Evolutionary conservation across 2,113 vertebrate genomes (phyloP).

Genomic region (Columba livia): DNA sequence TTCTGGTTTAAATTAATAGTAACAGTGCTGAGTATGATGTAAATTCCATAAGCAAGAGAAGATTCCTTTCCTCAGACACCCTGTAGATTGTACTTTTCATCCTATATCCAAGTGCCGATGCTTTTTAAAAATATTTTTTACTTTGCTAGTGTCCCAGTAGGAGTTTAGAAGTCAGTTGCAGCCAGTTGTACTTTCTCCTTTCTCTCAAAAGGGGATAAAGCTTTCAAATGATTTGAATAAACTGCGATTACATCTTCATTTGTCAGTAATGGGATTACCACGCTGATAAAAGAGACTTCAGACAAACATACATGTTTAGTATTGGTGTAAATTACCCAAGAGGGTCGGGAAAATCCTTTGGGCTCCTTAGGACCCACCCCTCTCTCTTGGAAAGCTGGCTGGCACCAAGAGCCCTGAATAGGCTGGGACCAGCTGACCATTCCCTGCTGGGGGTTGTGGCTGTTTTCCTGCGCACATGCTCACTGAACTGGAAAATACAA

Average conservation of each 20-base stretch:
- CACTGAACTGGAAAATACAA: constrained; percentile 82
- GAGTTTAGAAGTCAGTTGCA: constrained; percentile 73
- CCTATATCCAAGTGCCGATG: background rate
- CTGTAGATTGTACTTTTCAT: background rate
- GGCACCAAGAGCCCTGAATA: constrained; percentile 66
- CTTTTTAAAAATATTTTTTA: background rate
- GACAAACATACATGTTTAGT: constrained; percentile 77
- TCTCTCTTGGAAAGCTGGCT: constrained; percentile 50
- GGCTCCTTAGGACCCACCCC: constrained; percentile 30
- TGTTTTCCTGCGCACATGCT: constrained; percentile 56
- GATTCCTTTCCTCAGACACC: background rate
- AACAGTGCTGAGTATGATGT: background rate
- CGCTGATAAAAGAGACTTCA: constrained; percentile 73
- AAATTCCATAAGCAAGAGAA: background rate
- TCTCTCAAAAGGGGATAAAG: constrained; percentile 73
- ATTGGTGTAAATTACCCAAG: constrained; percentile 78
- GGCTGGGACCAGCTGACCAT: constrained; percentile 66
- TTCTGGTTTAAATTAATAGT: background rate
- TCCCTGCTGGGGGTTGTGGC: constrained; percentile 62
- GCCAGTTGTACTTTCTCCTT: constrained; percentile 72
- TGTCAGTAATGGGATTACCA: constrained; percentile 88
- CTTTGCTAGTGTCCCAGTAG: constrained; percentile 49
- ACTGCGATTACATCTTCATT: constrained; percentile 87
- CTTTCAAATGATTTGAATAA: constrained; percentile 77
- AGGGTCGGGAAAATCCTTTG: constrained; percentile 60